A percentile compares a stretch with the other conserved stretches of the same genome.
Conservation (phyloP, 2,113 vertebrate genomes). For the Phaethon lepturus region DNA sequence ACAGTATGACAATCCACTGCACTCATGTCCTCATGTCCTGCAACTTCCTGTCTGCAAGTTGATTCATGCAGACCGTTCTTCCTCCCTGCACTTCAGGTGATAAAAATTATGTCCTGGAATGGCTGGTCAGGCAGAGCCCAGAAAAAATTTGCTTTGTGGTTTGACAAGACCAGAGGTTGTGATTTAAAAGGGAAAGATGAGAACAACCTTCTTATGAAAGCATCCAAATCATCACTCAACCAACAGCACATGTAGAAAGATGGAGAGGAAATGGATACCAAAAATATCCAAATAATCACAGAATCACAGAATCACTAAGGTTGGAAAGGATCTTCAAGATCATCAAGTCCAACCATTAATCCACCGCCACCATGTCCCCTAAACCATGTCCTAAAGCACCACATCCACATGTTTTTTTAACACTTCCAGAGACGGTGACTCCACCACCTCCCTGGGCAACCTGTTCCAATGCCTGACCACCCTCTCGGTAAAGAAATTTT, state of each 20-base stretch:
- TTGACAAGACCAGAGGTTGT: neutral
- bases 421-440: too few species aligned
- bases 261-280: neutral
- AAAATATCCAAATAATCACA: neutral
- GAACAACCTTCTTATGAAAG: neutral
- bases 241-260: fast-evolving
- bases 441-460: too few species aligned
- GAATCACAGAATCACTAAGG: too few species aligned
- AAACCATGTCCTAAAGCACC: too few species aligned
- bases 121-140: neutral
- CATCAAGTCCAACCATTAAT: too few species aligned
- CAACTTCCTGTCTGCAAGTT: neutral
- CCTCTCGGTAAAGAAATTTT: too few species aligned
- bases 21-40: neutral
- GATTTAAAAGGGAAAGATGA: neutral
- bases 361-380: too few species aligned
- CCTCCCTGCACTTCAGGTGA: neutral
- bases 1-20: neutral
- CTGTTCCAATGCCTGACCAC: too few species aligned
- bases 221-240: neutral
- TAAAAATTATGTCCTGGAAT: neutral
- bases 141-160: neutral
- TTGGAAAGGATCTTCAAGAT: too few species aligned
- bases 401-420: too few species aligned
- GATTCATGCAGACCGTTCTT: neutral